phyloP scores from a whole-genome alignment of 2,113 vertebrate genomes.

The Cebus imitator region DNA sequence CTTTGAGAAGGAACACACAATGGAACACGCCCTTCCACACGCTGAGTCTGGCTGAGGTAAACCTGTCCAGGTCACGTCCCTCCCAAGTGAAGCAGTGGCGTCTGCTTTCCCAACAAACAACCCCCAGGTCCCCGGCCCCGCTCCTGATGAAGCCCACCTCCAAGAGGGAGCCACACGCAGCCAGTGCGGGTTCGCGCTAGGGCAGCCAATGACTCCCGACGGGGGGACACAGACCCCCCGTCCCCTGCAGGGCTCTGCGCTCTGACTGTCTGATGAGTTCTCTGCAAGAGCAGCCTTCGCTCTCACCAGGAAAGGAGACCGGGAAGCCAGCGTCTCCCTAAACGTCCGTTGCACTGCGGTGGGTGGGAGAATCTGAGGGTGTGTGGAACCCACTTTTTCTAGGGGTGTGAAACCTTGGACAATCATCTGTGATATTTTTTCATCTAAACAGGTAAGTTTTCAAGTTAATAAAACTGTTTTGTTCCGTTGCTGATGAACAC shows the following conservation, averaged over 20 bases:
- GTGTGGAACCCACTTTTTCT: too few relatives aligned
- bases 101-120: not conserved
- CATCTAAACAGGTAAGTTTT: not conserved
- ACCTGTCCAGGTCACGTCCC: fast-evolving
- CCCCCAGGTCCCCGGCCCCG: too few relatives aligned
- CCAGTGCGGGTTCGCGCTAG: not conserved
- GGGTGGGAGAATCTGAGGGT: not conserved
- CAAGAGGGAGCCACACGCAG: too few relatives aligned
- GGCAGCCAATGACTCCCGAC: not conserved
- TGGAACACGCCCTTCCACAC: fast-evolving
- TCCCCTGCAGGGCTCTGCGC: not conserved
- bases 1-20: not conserved
- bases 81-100: too few relatives aligned
- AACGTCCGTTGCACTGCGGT: fast-evolving
- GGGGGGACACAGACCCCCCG: not conserved
- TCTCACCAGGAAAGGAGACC: not conserved
- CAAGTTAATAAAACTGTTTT: not conserved
- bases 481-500: not conserved
- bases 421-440: not conserved
- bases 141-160: not conserved
- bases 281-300: too few relatives aligned
- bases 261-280: not conserved
- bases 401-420: not conserved
- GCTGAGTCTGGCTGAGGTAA: not conserved
- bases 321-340: fast-evolving